phyloP scores from a whole-genome alignment of 2,113 vertebrate genomes.

The Zosterops borbonicus region DNA sequence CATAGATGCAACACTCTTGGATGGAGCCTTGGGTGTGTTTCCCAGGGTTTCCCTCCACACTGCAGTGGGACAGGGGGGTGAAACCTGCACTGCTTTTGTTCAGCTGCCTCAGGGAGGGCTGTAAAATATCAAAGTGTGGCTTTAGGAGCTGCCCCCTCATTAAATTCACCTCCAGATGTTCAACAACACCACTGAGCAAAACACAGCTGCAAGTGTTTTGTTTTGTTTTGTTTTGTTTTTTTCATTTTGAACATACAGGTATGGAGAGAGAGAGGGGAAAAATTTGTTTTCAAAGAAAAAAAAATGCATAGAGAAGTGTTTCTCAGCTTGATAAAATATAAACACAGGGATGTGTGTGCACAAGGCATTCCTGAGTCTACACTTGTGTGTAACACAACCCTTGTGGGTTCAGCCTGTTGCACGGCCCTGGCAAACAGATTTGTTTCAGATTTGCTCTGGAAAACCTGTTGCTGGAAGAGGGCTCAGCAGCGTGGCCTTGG shows the following conservation, averaged over 20 bases:
- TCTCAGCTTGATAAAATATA: neutral
- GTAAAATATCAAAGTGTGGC: neutral
- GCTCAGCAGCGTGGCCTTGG: neutral
- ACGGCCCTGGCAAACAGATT: neutral
- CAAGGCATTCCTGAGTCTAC: neutral
- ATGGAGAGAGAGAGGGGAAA: neutral
- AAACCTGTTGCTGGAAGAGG: neutral
- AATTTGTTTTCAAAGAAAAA: neutral
- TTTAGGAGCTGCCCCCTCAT: neutral
- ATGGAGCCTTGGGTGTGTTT: neutral
- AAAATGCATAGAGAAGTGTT: neutral
- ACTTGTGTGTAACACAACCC: neutral
- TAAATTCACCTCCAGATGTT: neutral
- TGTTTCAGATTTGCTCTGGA: neutral
- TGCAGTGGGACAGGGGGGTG: neutral
- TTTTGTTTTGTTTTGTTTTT: no score
- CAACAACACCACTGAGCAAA: fast-evolving
- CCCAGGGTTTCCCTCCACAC: fast-evolving
- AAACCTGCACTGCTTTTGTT: neutral
- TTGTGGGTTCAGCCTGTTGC: neutral
- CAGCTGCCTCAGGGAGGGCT: neutral
- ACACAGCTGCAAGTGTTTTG: neutral
- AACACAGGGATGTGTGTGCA: neutral
- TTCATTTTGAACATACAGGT: fast-evolving
- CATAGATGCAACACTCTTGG: fast-evolving